Conservation (phyloP, 1,140 invertebrate species). For the Lepidurus packardi region DNA sequence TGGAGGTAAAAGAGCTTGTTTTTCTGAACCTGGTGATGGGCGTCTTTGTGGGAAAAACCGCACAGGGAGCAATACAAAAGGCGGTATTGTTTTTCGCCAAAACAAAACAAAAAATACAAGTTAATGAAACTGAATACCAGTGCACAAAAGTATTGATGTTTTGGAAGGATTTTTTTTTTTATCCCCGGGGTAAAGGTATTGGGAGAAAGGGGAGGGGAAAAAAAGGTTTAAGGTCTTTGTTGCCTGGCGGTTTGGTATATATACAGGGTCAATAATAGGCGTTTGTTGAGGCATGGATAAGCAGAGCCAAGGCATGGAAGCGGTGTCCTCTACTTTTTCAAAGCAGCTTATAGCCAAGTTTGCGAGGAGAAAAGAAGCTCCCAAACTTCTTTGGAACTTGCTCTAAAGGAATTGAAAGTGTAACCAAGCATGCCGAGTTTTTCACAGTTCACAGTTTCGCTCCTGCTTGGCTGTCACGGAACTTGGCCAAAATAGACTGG, state of each 20-base stretch:
- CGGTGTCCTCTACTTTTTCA: background rate
- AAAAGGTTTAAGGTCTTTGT: background rate
- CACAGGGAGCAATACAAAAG: no score
- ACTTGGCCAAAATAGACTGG: no score
- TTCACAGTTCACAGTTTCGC: background rate
- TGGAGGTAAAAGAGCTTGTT: no score
- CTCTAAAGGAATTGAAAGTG: background rate
- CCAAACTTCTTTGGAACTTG: background rate
- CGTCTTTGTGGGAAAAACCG: no score
- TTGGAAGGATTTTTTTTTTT: no score
- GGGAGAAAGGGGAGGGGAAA: background rate
- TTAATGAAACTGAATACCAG: no score
- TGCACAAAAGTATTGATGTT: no score
- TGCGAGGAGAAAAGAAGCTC: background rate
- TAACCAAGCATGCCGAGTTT: background rate
- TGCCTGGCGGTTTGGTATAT: background rate
- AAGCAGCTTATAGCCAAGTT: conserved; percentile 14
- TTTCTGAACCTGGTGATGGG: no score
- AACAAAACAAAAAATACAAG: no score
- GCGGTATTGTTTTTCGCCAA: no score
- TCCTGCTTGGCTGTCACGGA: no score
- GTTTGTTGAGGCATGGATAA: conserved; percentile 9
- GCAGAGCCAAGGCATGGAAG: background rate
- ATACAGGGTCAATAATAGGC: background rate
- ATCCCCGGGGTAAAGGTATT: background rate